Evolutionary conservation across 53 echinoderm and acorn worm genomes (phyloP).

Genomic region (Henricia sp.): DNA sequence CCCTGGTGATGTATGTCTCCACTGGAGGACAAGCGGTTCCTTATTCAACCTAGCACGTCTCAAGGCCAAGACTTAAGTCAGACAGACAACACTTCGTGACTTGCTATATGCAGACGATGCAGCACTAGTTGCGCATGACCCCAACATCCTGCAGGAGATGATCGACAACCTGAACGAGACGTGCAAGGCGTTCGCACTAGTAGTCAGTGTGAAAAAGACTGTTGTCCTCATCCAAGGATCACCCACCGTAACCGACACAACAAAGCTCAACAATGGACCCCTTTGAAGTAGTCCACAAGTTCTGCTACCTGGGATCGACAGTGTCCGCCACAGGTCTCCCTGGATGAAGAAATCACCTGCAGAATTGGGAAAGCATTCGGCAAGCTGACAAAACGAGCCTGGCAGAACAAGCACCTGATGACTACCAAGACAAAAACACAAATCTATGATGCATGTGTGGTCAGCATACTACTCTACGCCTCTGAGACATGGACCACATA

Average conservation of each 20-base stretch:
- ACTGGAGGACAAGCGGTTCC: neutral
- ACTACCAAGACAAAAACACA: too few relatives aligned
- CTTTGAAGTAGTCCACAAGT: neutral
- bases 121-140: neutral
- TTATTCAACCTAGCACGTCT: neutral
- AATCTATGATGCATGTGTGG: too few relatives aligned
- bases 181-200: slow-evolving; percentile 32
- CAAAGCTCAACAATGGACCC: too few relatives aligned
- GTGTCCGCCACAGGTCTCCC: neutral
- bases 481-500: slow-evolving; percentile 3
- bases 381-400: neutral
- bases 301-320: neutral
- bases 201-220: slow-evolving; percentile 23
- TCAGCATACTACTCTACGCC: too few relatives aligned
- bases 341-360: slow-evolving; percentile 2
- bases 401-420: neutral
- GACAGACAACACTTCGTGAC: neutral
- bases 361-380: slow-evolving; percentile 1
- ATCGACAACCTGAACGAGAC: slow-evolving; percentile 11
- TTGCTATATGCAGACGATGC: slow-evolving; percentile 32
- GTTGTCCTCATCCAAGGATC: neutral
- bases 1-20: neutral
- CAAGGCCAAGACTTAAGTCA: neutral
- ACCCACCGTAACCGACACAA: too few relatives aligned
- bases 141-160: neutral